Evolutionary conservation across 2,888 invertebrate genomes (phyloP), one percentile per base, ranked within the genome.

Genomic region (Idaea straminata): DNA sequence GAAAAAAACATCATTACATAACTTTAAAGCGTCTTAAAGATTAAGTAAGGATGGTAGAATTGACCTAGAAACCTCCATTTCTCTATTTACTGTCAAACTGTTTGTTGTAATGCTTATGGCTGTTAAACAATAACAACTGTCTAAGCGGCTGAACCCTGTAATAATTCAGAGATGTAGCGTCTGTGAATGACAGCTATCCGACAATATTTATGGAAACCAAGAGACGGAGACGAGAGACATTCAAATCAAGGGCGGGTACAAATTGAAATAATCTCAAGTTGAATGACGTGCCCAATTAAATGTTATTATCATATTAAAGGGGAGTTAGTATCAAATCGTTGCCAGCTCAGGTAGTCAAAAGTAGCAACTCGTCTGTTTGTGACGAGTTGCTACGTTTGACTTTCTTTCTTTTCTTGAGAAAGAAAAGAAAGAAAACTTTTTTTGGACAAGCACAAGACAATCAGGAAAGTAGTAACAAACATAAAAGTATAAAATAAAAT

Each of bases 181-280:
- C 16, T 58, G 58, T 58, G 58, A 58, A 1, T 58, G 58, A 58
- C 58, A 16, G 15, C n/a, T 7, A 58, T 58, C 58, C 16, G 15
- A 58, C 58, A 16, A 58, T 16, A 58, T 58, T 58, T 58, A 58
- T 58, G 58, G 58, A 7, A 58, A 16, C 58, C 16, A 58, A 58
- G 6, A 47, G 47, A 47, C 47, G 47, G 47, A 47, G 10, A 7
- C 36, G 5, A 4, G 47, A 6, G 13, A 47, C 47, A 13, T 5
- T 47, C 13, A 13, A 47, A 47, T 47, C 47, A 47, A 47, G 47
- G 47, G 47, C 47, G 10, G 13, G 47, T 47, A 47, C 47, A 47
- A 47, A 47, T 47, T 13, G 10, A 36, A 36, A 36, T 36, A 5
- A 36, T 47, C 7, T 47, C 10, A 47, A 7, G 10, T 13, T 47